These are phyloP conservation scores for Marasmarcha lunaedactyla DNA, from an alignment of 2,888 invertebrate genomes.

Conservation along the genomic window DNA sequence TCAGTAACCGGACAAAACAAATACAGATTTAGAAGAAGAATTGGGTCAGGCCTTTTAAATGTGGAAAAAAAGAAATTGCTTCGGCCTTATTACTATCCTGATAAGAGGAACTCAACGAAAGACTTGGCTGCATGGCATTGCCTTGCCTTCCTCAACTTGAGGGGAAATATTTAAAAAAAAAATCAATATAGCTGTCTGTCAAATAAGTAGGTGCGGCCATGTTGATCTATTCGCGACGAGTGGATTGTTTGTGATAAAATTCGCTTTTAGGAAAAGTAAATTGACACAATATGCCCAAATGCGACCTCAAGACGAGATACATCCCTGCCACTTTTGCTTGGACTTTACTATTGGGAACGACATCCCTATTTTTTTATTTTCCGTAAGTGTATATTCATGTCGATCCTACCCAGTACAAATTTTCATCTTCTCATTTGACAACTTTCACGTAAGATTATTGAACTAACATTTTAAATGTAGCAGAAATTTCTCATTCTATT, in stretches of 20 bases:
- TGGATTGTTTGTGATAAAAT: slow-evolving; percentile 18
- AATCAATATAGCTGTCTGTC: slow-evolving; percentile 30
- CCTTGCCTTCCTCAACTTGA: too few relatives aligned
- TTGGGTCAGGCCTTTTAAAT: too few relatives aligned
- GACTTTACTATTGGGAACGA: slow-evolving; percentile 93
- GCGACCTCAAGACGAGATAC: slow-evolving; percentile 95
- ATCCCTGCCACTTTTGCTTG: slow-evolving; percentile 99
- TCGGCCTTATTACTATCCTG: too few relatives aligned
- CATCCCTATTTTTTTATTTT: slow-evolving; percentile 95
- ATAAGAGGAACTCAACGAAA: too few relatives aligned
- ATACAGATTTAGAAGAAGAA: too few relatives aligned
- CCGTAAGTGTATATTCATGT: slow-evolving; percentile 86
- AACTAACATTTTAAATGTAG: slow-evolving; percentile 57
- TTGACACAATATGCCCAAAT: slow-evolving; percentile 88
- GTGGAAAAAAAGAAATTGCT: too few relatives aligned
- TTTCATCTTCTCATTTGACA: slow-evolving; percentile 53
- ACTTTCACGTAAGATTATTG: slow-evolving; percentile 59
- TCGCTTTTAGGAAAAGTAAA: slow-evolving; percentile 59
- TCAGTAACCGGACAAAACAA: too few relatives aligned
- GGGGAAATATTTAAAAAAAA: too few relatives aligned
- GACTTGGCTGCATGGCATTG: too few relatives aligned
- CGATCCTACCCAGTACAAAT: slow-evolving; percentile 43
- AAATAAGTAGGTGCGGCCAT: slow-evolving; percentile 73
- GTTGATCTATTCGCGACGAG: slow-evolving; percentile 54
- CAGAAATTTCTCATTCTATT: too few relatives aligned